phyloP scores from a whole-genome alignment of 1,140 invertebrate species.

The Choristoneura fumiferana region DNA sequence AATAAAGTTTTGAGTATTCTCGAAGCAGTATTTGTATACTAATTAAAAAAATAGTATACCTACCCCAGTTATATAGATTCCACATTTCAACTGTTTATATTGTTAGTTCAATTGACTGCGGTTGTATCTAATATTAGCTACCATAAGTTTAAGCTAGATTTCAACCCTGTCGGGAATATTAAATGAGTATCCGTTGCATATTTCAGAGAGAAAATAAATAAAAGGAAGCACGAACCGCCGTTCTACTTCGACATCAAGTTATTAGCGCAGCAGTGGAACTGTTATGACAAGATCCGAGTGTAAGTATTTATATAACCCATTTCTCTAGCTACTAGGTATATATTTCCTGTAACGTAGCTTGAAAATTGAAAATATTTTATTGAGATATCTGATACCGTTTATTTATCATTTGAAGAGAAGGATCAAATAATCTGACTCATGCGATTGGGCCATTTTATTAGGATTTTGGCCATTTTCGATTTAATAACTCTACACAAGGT shows the following conservation, averaged over 20 bases:
- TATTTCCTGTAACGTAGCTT: neutral
- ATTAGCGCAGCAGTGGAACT: constrained; percentile 65
- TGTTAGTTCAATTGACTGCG: too few species aligned
- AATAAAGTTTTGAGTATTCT: too few species aligned
- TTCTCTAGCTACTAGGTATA: neutral
- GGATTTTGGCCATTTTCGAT: neutral
- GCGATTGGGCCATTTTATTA: constrained; percentile 9
- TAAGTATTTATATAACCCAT: constrained; percentile 38
- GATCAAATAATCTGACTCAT: too few species aligned
- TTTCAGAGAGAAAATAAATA: constrained; percentile 60
- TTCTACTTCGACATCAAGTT: constrained; percentile 66
- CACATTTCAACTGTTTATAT: too few species aligned
- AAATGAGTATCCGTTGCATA: neutral
- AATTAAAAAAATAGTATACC: too few species aligned
- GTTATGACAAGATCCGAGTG: constrained; percentile 56
- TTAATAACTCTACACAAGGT: constrained; percentile 14
- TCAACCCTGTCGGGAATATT: too few species aligned
- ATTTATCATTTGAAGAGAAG: too few species aligned
- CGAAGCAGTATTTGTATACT: too few species aligned
- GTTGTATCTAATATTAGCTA: too few species aligned
- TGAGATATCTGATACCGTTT: neutral
- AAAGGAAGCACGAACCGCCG: constrained; percentile 54
- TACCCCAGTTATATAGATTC: too few species aligned
- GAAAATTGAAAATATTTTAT: neutral
- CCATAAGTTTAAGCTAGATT: too few species aligned